Percentiles rank a stretch among this genome's conserved stretches.
Conservation (phyloP, 2,113 vertebrate genomes). For the Plecotus auritus region DNA sequence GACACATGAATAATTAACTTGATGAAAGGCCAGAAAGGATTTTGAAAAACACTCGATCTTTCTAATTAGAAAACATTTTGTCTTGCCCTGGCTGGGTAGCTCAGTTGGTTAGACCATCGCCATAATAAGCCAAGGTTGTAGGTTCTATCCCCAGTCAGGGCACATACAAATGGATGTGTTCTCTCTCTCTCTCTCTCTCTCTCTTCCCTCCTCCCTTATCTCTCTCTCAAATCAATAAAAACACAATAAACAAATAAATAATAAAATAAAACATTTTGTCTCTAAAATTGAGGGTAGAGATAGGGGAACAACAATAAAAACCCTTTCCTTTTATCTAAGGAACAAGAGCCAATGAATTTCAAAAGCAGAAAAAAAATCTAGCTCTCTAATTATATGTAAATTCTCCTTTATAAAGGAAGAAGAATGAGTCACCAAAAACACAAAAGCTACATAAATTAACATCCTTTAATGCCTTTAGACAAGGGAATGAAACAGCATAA, state of each 20-base stretch:
- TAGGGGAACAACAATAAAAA: neutral
- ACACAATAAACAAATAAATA: neutral
- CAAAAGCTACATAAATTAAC: constrained; percentile 28
- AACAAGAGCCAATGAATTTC: constrained; percentile 19
- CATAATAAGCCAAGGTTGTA: neutral
- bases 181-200: no score
- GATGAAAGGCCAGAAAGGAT: neutral
- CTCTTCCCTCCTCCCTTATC: no score
- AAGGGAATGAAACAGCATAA: neutral
- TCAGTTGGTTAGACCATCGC: neutral
- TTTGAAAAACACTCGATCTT: constrained; percentile 25
- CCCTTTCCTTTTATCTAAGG: neutral
- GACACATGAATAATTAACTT: neutral
- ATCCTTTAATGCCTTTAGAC: constrained; percentile 3
- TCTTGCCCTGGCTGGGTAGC: neutral
- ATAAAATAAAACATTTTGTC: neutral
- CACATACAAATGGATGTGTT: neutral
- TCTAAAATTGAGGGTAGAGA: neutral
- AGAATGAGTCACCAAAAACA: constrained; percentile 9
- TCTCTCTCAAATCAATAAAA: neutral
- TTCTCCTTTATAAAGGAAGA: constrained; percentile 26
- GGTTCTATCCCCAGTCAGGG: neutral
- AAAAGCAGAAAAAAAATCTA: neutral
- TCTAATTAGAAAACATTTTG: constrained; percentile 25
- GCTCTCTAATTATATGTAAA: constrained; percentile 36